These are phyloP conservation scores for Anagrus nilaparvatae DNA, from an alignment of 1,140 invertebrate species.

Conservation along the genomic window DNA sequence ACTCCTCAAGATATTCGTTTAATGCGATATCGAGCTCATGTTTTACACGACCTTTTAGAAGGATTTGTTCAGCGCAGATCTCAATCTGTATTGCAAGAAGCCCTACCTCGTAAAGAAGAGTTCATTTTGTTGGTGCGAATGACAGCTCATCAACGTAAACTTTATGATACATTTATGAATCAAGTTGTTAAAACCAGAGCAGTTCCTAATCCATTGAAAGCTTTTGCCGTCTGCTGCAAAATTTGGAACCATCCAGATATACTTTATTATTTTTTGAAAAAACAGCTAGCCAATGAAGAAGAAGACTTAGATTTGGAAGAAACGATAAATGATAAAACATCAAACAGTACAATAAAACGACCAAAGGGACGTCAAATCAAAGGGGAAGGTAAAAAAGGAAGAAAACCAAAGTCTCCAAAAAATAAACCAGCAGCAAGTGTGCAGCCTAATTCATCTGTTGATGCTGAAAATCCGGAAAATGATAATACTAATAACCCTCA, in stretches of 20 bases:
- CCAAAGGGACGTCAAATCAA: conserved; percentile 33
- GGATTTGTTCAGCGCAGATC: conserved; percentile 90
- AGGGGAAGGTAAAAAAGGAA: conserved; percentile 36
- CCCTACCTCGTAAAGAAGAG: conserved; percentile 83
- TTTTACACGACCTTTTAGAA: conserved; percentile 77
- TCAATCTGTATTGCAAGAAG: conserved; percentile 75
- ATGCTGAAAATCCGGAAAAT: conserved; percentile 22
- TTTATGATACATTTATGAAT: conserved; percentile 87
- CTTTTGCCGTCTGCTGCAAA: conserved; percentile 97
- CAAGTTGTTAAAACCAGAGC: conserved; percentile 77
- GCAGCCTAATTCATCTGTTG: conserved; percentile 46
- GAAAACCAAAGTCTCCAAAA: conserved; percentile 30
- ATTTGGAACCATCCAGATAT: conserved; percentile 99
- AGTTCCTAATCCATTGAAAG: conserved; percentile 91
- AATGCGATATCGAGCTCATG: conserved; percentile 83
- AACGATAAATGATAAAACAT: conserved; percentile 36
- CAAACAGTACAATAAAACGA: conserved; percentile 27
- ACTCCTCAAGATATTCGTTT: conserved; percentile 81
- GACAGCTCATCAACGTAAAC: conserved; percentile 73
- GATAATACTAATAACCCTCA: background rate
- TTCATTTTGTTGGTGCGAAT: conserved; percentile 83
- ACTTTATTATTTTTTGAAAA: conserved; percentile 81
- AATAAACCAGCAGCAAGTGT: conserved; percentile 58
- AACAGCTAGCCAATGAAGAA: conserved; percentile 67
- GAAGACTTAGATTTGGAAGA: conserved; percentile 86